phyloP scores from a whole-genome alignment of 2,113 vertebrate species.

The Uria aalge region DNA sequence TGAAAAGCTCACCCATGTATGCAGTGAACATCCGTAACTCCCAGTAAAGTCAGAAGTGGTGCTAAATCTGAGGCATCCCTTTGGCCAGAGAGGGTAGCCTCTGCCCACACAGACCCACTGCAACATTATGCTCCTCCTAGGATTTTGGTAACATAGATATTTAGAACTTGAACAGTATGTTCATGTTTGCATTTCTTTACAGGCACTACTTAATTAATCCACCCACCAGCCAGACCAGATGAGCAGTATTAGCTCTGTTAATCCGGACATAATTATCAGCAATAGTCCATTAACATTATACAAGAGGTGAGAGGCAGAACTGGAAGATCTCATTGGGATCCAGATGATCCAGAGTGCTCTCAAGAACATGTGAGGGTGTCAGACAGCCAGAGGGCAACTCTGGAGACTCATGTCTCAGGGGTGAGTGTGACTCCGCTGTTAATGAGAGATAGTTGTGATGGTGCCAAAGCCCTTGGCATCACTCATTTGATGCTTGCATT shows the following conservation, averaged over 20 bases:
- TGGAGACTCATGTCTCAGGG: neutral
- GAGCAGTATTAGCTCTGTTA: neutral
- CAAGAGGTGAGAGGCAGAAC: neutral
- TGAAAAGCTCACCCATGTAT: neutral
- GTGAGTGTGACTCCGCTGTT: neutral
- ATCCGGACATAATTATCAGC: neutral
- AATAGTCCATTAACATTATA: neutral
- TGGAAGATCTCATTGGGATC: neutral
- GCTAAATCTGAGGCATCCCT: neutral
- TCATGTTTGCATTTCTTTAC: neutral
- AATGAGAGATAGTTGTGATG: rapidly evolving
- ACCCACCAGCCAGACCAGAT: neutral
- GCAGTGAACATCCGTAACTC: neutral
- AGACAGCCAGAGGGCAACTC: neutral
- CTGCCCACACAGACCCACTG: neutral
- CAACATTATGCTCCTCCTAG: neutral
- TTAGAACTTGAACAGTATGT: neutral
- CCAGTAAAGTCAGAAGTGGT: neutral
- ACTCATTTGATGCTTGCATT: neutral
- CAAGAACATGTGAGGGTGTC: neutral
- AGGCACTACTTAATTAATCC: neutral
- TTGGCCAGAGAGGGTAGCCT: neutral
- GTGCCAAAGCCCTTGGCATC: neutral
- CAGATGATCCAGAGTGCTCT: neutral
- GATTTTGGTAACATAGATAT: neutral